Evolutionary conservation across 2,797 vertebrate species (phyloP).

Genomic region (Pantherophis alleghaniensis): DNA sequence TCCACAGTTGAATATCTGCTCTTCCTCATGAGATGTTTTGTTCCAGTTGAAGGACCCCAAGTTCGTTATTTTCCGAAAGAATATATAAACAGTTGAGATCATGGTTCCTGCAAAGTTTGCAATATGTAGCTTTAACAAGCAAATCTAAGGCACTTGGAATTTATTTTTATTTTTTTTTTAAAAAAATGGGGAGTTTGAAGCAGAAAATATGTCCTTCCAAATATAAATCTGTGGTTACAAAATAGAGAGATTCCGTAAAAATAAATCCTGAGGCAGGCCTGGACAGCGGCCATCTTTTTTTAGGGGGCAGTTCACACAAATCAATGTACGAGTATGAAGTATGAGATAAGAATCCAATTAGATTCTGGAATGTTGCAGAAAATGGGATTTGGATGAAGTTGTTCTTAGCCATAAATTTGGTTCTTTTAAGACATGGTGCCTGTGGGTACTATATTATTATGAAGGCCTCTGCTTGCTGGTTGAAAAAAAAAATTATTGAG

Average conservation of each 20-base stretch:
- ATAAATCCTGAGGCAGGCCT: background rate
- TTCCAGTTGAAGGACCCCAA: background rate
- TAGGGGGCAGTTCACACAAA: background rate
- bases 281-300: background rate
- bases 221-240: background rate
- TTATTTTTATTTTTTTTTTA: no score
- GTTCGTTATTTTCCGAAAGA: slow-evolving; percentile 19
- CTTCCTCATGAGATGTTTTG: slow-evolving; percentile 10
- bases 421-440: background rate
- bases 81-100: slow-evolving; percentile 28
- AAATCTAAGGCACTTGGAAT: fast-evolving
- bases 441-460: background rate
- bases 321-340: background rate
- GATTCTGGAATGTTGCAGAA: background rate
- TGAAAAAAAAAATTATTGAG: background rate
- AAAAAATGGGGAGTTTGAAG: background rate
- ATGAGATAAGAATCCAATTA: background rate
- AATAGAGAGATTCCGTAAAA: background rate
- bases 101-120: slow-evolving; percentile 19
- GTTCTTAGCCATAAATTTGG: background rate
- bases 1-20: background rate
- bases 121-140: background rate
- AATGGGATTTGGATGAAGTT: background rate
- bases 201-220: background rate
- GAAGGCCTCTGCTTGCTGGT: background rate